Conservation (phyloP, 1,140 invertebrate species). For the Meloidogyne floridensis region DNA sequence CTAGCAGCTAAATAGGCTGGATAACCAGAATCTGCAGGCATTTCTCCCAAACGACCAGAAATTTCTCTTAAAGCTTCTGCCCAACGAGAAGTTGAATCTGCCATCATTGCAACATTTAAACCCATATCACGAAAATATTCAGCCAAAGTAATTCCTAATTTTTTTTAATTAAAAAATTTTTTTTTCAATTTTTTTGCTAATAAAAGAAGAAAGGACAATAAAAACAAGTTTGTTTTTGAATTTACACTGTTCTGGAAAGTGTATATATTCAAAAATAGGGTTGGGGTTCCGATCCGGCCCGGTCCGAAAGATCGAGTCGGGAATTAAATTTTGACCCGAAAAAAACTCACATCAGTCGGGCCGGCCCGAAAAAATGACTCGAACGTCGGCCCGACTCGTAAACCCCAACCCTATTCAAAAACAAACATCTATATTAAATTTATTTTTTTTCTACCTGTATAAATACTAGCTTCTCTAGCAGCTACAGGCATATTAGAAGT, state of each 20-base stretch:
- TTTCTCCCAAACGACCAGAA: conserved; percentile 98
- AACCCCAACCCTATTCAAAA: too few relatives aligned
- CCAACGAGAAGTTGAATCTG: conserved; percentile 99
- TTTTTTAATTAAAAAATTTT: not conserved
- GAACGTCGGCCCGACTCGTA: too few relatives aligned
- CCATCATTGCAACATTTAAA: conserved; percentile 99
- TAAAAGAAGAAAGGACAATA: not conserved
- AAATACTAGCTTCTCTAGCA: conserved; percentile 99
- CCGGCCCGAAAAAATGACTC: too few relatives aligned
- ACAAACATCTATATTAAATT: not conserved
- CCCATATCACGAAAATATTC: conserved; percentile 82
- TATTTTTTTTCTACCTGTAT: conserved; percentile 76
- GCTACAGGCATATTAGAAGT: conserved; percentile 99
- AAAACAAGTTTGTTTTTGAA: not conserved
- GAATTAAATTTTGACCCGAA: too few relatives aligned
- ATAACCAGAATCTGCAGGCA: conserved; percentile 95
- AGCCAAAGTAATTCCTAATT: conserved; percentile 55
- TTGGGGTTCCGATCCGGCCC: too few relatives aligned
- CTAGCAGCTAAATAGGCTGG: conserved; percentile 88
- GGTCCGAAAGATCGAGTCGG: too few relatives aligned
- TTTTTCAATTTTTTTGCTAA: too few relatives aligned
- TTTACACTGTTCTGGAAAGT: too few relatives aligned
- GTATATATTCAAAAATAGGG: too few relatives aligned
- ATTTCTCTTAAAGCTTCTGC: conserved; percentile 99
- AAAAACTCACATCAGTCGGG: too few relatives aligned